Percentiles rank a stretch among this genome's conserved stretches.
These are phyloP conservation scores for Agrochola macilenta DNA, from an alignment of 2,888 invertebrate genomes.

Conservation along the genomic window DNA sequence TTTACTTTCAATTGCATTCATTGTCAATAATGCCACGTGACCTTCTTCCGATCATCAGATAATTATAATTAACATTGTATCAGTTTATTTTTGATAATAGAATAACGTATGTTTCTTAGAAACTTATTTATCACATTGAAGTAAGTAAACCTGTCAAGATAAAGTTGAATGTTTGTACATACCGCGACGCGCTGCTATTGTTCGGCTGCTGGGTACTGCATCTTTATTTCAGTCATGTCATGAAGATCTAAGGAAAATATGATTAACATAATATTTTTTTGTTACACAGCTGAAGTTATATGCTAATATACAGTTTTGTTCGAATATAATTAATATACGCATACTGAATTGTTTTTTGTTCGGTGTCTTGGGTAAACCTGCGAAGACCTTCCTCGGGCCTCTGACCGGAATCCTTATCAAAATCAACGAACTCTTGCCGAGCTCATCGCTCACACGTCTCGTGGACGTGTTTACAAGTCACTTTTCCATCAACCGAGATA, in stretches of 20 bases:
- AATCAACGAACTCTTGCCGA: conserved; percentile 64
- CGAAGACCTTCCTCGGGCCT: conserved; percentile 61
- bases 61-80: conserved; percentile 69
- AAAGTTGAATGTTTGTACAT: conserved; percentile 82
- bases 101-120: conserved; percentile 79
- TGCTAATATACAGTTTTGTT: conserved; percentile 40
- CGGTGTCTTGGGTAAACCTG: conserved; percentile 41
- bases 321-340: conserved; percentile 35
- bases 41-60: conserved; percentile 56
- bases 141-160: conserved; percentile 88
- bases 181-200: conserved; percentile 77
- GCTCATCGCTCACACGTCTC: conserved; percentile 75
- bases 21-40: conserved; percentile 41
- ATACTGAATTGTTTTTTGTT: conserved; percentile 36
- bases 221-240: conserved; percentile 68
- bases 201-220: conserved; percentile 73
- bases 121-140: conserved; percentile 81
- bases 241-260: conserved; percentile 62
- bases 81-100: conserved; percentile 77
- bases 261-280: conserved; percentile 64
- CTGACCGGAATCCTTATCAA: conserved; percentile 72
- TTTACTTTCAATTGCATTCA: conserved; percentile 37
- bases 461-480: conserved; percentile 70
- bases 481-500: conserved; percentile 71
- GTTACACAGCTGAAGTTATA: conserved; percentile 52